phyloP scores from a whole-genome alignment of 2,888 invertebrate species.

The Cryptops parisi region DNA sequence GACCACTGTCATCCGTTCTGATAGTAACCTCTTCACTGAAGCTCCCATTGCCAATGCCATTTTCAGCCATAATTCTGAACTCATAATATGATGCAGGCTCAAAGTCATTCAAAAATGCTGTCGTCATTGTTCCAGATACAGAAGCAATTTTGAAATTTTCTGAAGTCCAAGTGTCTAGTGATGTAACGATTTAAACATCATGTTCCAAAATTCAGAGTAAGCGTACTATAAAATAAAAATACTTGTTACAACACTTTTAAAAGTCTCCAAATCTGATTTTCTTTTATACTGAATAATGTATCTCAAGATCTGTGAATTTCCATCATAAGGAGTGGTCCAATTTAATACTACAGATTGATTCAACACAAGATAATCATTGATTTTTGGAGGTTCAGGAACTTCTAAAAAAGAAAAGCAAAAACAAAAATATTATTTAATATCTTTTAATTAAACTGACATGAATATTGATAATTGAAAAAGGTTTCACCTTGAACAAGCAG shows the following conservation, averaged over 20 bases:
- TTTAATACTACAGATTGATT: slow-evolving; percentile 2
- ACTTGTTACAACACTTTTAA: too few species aligned
- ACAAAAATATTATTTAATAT: background rate
- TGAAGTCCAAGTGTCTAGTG: slow-evolving; percentile 1
- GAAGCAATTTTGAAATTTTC: background rate
- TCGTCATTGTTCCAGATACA: background rate
- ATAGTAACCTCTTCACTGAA: slow-evolving; percentile 1
- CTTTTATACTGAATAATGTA: slow-evolving; percentile 6
- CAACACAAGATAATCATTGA: too few species aligned
- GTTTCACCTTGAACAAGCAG: slow-evolving; percentile 17
- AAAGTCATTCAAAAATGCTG: background rate
- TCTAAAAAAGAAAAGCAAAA: background rate
- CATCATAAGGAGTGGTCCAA: slow-evolving; percentile 4
- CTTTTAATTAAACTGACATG: background rate
- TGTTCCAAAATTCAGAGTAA: background rate
- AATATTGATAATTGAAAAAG: background rate
- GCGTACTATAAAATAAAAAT: background rate
- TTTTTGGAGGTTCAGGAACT: slow-evolving; percentile 2
- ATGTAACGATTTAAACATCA: background rate
- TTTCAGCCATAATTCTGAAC: slow-evolving; percentile 3
- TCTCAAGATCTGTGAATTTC: background rate
- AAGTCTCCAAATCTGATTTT: background rate
- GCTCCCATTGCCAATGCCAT: slow-evolving; percentile 4
- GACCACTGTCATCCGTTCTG: slow-evolving; percentile 9
- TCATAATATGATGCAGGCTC: background rate